These are phyloP conservation scores for Drosophila nigromelanica DNA, from an alignment of 1,140 invertebrate species.

Conservation along the genomic window DNA sequence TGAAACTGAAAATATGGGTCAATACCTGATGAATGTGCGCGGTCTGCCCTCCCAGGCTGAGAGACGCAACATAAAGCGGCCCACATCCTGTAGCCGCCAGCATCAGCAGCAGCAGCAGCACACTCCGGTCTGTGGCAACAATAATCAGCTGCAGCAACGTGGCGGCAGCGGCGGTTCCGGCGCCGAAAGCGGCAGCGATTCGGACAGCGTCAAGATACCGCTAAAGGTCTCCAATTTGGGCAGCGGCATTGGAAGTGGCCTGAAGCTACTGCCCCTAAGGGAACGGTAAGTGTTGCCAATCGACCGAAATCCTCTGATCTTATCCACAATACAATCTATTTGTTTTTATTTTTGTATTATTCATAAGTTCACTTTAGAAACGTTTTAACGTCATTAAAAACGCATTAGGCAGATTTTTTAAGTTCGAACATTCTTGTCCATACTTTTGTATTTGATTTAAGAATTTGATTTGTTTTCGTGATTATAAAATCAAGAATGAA, in stretches of 20 bases:
- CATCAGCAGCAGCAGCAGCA: constrained; percentile 49
- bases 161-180: constrained; percentile 78
- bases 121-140: constrained; percentile 68
- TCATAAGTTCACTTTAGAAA: too few species aligned
- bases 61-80: constrained; percentile 80
- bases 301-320: too few species aligned
- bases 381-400: too few species aligned
- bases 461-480: too few species aligned
- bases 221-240: constrained; percentile 83
- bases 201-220: constrained; percentile 87
- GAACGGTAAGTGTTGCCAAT: constrained; percentile 86
- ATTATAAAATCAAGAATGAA: too few species aligned
- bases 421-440: too few species aligned
- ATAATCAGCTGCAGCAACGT: constrained; percentile 56
- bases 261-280: constrained; percentile 85
- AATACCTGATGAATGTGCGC: constrained; percentile 80
- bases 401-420: too few species aligned
- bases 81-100: constrained; percentile 71
- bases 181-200: constrained; percentile 85
- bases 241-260: constrained; percentile 46
- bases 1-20: constrained; percentile 84
- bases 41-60: constrained; percentile 74
- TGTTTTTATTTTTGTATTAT: too few species aligned
- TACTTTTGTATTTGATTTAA: too few species aligned
- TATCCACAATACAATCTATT: too few species aligned